Base-by-base conservation (phyloP, 1,140 invertebrate species). In the Lethrus apterus region DNA sequence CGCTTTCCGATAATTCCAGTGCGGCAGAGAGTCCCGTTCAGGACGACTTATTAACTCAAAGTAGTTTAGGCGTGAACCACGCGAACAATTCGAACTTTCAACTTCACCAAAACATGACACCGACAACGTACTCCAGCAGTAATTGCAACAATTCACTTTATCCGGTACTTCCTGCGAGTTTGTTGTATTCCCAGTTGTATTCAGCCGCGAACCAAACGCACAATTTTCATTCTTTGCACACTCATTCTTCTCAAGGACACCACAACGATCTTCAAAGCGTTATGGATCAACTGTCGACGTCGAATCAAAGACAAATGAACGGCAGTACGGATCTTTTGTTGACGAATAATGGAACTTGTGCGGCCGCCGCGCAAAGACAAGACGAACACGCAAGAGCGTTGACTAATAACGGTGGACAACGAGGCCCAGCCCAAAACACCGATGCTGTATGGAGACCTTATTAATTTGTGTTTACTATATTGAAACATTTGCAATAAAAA, bases 121-220 rank as follows among this genome's bases (percentile, higher is more conserved):
- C 59, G 48, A 49, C 48, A 36, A 51, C 51, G 23, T 76, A 76
- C 50, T 65, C 72, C 0, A 66, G 65, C 15, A 67, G 70, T 50
- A 78, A 76, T 51, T 82, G 74, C 58, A 80, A 81, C 58, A 80
- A 80, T 50, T 80, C 78, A 0, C 64, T 81, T 0, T 83, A 83
- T 58, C 81, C 81, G 0, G 82, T 87, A 1, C 65, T 89, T 29
- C 84, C 86, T 0, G 80, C 81, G 8, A 86, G 85, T 58, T 72
- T 89, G 42, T 69, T 91, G 4, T 89, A 90, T 67, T 86, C 86
- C 10, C 85, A 89, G 59, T 66, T 91, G 11, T 89, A 90, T 46
- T 80, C 81, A 1, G 79, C 80, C 11, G 80, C 82, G 20, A 84
- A 85, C 58, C 84, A 87, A 58, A 78, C 81, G 33, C 83, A 85